phyloP scores from a whole-genome alignment of 2,888 invertebrate species.

The Volucella inanis region DNA sequence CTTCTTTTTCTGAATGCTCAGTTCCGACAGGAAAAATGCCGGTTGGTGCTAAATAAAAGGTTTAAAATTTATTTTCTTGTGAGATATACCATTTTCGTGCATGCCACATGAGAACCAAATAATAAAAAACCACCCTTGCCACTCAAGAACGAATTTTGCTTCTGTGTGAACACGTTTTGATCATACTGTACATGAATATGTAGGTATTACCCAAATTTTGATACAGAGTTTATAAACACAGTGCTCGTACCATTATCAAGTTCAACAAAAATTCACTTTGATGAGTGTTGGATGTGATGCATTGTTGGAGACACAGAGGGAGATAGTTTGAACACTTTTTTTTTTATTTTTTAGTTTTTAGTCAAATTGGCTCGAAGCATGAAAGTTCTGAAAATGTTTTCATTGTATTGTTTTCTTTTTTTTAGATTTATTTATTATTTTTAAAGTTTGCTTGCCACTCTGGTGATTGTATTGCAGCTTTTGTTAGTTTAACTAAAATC shows the following conservation, averaged over 20 bases:
- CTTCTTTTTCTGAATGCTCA: too few relatives aligned
- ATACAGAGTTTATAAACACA: slow-evolving; percentile 17
- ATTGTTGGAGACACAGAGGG: background rate
- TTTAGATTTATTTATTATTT: background rate
- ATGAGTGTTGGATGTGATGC: slow-evolving; percentile 37
- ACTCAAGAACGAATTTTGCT: background rate
- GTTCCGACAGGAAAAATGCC: too few relatives aligned
- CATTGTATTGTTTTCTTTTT: slow-evolving; percentile 1
- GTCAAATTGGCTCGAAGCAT: slow-evolving; percentile 15
- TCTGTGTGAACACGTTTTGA: background rate
- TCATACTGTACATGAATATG: slow-evolving; percentile 18
- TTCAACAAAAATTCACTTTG: slow-evolving; percentile 47
- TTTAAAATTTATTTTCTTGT: too few relatives aligned
- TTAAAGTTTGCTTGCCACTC: background rate
- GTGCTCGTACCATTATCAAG: slow-evolving; percentile 42
- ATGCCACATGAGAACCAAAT: too few relatives aligned
- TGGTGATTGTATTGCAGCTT: slow-evolving; percentile 11
- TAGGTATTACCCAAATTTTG: background rate
- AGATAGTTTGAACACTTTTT: background rate
- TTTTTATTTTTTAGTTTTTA: slow-evolving; percentile 7
- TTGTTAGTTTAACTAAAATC: background rate
- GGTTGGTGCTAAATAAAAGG: too few relatives aligned
- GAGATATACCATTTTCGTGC: too few relatives aligned
- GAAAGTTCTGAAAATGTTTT: slow-evolving; percentile 5
- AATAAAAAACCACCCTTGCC: background rate